phyloP scores from a whole-genome alignment of 2,888 invertebrate species.

The Apamea monoglypha region DNA sequence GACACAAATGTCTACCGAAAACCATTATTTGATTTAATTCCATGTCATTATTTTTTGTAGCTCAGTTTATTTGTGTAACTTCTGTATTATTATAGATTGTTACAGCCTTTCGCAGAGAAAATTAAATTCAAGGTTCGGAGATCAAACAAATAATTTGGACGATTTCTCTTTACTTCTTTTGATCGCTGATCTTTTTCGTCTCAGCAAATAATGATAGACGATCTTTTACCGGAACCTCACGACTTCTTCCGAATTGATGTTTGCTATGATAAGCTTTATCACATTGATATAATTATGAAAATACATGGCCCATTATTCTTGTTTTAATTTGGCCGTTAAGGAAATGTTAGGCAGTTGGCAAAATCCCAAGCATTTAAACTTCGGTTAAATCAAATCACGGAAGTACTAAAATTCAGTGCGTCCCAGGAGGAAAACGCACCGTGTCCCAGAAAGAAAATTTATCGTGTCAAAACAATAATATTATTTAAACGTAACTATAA shows the following conservation, averaged over 20 bases:
- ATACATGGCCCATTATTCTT: neutral
- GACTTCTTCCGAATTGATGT: slow-evolving; percentile 3
- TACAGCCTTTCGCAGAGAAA: slow-evolving; percentile 10
- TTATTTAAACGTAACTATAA: too few relatives aligned
- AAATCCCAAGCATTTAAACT: neutral
- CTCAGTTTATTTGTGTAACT: slow-evolving; percentile 16
- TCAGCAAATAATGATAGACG: slow-evolving; percentile 1
- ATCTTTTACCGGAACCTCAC: slow-evolving; percentile 2
- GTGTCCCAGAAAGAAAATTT: neutral
- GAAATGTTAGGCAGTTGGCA: neutral
- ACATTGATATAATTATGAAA: neutral
- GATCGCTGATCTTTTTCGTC: slow-evolving; percentile 39
- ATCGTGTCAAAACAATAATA: neutral
- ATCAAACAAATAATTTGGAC: slow-evolving; percentile 58
- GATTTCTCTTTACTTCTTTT: slow-evolving; percentile 54
- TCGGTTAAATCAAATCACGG: neutral
- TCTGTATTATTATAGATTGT: slow-evolving; percentile 30
- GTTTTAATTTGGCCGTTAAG: too few relatives aligned
- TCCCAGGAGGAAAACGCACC: neutral
- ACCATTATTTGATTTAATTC: slow-evolving; percentile 5
- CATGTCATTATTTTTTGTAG: slow-evolving; percentile 19
- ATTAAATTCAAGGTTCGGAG: slow-evolving; percentile 59
- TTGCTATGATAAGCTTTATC: neutral
- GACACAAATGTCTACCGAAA: neutral
- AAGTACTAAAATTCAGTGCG: neutral